Conservation (phyloP, 2,888 invertebrate genomes). For the Caenorhabditis afra region DNA sequence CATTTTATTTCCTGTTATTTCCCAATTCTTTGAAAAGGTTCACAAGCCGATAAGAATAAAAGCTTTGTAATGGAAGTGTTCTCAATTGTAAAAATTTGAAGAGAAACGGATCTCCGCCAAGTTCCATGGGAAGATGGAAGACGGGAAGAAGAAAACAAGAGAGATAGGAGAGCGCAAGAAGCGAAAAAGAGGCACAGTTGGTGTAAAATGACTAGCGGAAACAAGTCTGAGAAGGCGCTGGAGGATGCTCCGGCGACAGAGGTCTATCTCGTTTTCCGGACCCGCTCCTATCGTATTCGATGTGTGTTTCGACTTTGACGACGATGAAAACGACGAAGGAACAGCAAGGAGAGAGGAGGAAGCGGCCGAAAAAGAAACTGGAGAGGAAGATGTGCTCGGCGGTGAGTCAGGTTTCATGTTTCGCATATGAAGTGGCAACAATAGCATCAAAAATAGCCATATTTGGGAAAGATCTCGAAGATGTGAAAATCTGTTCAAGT, state of each 20-base stretch:
- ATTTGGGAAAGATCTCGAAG: too few relatives aligned
- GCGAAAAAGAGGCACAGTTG: constrained; percentile 19
- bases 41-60: constrained; percentile 20
- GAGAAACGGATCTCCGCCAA: neutral
- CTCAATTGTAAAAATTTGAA: constrained; percentile 7
- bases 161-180: neutral
- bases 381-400: constrained; percentile 2
- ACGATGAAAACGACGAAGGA: constrained; percentile 16
- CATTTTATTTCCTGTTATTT: constrained; percentile 7
- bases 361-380: neutral
- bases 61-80: neutral
- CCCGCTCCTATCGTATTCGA: constrained; percentile 28
- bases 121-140: neutral
- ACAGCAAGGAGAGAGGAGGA: too few relatives aligned
- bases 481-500: too few relatives aligned
- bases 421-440: too few relatives aligned
- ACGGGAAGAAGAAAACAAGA: neutral
- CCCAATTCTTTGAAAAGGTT: neutral
- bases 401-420: constrained; percentile 7
- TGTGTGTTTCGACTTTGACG: constrained; percentile 40
- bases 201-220: constrained; percentile 15
- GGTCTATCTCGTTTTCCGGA: constrained; percentile 52
- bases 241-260: constrained; percentile 39
- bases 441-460: too few relatives aligned
- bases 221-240: constrained; percentile 16